Conservation (phyloP, 2,797 vertebrate genomes). For the Acipenser oxyrinchus region DNA sequence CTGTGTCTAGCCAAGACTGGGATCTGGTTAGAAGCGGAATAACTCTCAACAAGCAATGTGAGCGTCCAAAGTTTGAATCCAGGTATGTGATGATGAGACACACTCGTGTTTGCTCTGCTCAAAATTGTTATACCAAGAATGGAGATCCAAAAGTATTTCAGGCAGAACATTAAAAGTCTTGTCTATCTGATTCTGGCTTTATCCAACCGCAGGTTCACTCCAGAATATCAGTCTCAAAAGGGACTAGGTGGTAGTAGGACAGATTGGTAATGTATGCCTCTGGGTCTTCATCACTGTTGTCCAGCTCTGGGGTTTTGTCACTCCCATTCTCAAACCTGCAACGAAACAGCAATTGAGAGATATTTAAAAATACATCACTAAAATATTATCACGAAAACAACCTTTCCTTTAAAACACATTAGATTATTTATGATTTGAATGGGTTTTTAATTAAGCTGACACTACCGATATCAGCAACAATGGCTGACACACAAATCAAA, state of each 20-base stretch:
- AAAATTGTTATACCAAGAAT: no score
- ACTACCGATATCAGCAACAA: conserved; percentile 8
- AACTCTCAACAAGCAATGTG: no score
- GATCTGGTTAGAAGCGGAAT: no score
- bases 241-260: conserved; percentile 94
- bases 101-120: no score
- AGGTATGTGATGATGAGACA: no score
- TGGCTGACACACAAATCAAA: no score
- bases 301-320: conserved; percentile 72
- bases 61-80: no score
- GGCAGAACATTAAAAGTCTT: no score
- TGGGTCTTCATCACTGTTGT: conserved; percentile 73
- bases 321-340: conserved; percentile 77
- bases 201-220: conserved; percentile 59
- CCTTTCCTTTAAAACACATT: background rate
- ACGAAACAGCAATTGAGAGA: conserved; percentile 7
- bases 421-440: background rate
- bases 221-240: conserved; percentile 93
- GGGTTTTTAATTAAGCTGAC: background rate
- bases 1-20: no score
- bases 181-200: no score
- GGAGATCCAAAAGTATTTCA: no score
- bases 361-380: background rate
- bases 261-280: conserved; percentile 92
- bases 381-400: background rate